Base-by-base conservation (phyloP, 2,888 invertebrate species). In the Agrochola macilenta region DNA sequence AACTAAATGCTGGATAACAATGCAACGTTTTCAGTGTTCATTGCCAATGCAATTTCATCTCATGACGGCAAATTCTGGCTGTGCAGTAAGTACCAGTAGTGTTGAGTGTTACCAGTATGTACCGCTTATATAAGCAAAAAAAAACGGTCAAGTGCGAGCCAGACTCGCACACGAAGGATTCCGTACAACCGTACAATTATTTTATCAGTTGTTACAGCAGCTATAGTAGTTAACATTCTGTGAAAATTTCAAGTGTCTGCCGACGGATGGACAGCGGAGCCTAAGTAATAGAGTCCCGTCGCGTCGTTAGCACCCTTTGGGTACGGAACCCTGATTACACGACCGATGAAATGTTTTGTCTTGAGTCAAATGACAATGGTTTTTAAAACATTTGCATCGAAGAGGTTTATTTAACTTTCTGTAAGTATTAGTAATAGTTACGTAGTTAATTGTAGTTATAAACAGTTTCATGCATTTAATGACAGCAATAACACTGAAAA, bases 331-430 rank as follows among this genome's bases (percentile, higher is more conserved):
- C 20, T 20, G 52, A 74, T 49, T 74, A 39, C 65, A 69, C 35
- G 8, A 14, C 35, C 5, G 66, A 65, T 72, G 57, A 61, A 73
- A 71, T 72, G 14, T 43, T 71, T 70, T 46, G 64, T 30, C 35
- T 58, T 2, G 57, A 1, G 1, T 68, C 30, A 23, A 60, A 74
- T 35, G 30, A 74, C 17, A 49, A 17, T 52, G 17, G 26, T 43
- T 61, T 75, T 61, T 52, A 30, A 61, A 74, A 46, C 30, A 71
- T 71, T 26, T 9, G 23, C 11, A 49, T 30, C 4, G 43, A n/a
- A n/a, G 72, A 69, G 26, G 69, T 69, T 52, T 49, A 39, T 68
- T 52, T 14, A 72, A 26, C 69, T 39, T 39, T 39, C 9, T 39
- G n/a, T 11, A 17, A 64, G 26, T 43, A 11, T 2, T 9, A 9